phyloP scores from a whole-genome alignment of 2,888 invertebrate species.

The Pasiphila rectangulata region DNA sequence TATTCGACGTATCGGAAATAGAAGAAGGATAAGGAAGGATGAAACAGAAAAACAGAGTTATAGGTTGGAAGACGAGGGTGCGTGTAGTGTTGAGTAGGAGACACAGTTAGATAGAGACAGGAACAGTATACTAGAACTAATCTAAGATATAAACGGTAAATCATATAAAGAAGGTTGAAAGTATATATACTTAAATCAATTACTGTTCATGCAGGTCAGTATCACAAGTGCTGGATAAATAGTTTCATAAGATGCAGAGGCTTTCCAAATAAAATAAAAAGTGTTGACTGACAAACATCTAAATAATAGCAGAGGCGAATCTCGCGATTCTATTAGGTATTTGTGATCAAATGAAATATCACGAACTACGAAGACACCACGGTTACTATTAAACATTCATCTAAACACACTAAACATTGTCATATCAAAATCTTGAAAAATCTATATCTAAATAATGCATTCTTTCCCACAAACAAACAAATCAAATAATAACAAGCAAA shows the following conservation, averaged over 20 bases:
- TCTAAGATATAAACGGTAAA: slow-evolving; percentile 9
- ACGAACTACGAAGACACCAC: slow-evolving; percentile 37
- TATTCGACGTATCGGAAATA: slow-evolving; percentile 42
- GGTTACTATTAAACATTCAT: slow-evolving; percentile 39
- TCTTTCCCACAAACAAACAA: slow-evolving; percentile 50
- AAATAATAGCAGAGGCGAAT: slow-evolving; percentile 26
- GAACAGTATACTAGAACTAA: slow-evolving; percentile 13
- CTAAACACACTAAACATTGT: slow-evolving; percentile 48
- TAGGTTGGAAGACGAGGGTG: slow-evolving; percentile 46
- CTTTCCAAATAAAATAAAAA: slow-evolving; percentile 15
- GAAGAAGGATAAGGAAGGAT: slow-evolving; percentile 34
- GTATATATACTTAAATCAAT: slow-evolving; percentile 5
- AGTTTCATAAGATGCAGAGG: slow-evolving; percentile 14
- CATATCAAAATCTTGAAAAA: slow-evolving; percentile 42
- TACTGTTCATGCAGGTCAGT: slow-evolving; percentile 14
- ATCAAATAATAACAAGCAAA: slow-evolving; percentile 72
- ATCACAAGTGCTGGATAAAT: slow-evolving; percentile 15
- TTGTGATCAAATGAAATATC: slow-evolving; percentile 29
- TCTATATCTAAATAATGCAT: slow-evolving; percentile 49
- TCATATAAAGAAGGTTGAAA: slow-evolving; percentile 3
- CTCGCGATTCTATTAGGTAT: slow-evolving; percentile 20
- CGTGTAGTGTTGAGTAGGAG: slow-evolving; percentile 32
- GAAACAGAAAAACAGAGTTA: slow-evolving; percentile 29
- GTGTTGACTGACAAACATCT: slow-evolving; percentile 7
- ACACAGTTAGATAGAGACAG: slow-evolving; percentile 17